Conservation (phyloP, 2,797 vertebrate genomes). For the Sebastolobus alascanus region DNA sequence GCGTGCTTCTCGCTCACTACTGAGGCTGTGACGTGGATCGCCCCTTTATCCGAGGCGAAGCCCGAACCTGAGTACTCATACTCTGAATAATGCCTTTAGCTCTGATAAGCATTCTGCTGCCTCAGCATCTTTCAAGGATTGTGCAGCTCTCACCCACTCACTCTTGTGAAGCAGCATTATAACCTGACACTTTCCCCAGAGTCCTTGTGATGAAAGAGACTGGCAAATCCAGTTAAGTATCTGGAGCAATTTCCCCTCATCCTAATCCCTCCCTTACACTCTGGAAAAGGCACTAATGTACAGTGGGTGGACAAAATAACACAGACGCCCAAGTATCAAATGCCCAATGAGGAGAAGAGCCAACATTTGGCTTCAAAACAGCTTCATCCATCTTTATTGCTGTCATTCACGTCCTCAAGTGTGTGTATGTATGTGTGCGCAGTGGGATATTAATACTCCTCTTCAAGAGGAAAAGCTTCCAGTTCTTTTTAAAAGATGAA, state of each 20-base stretch:
- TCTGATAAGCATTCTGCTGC: conserved; percentile 84
- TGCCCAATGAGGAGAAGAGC: conserved; percentile 28
- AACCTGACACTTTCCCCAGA: conserved; percentile 74
- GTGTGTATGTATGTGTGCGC: background rate
- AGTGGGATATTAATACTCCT: conserved; percentile 17
- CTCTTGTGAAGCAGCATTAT: conserved; percentile 75
- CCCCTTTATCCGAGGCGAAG: conserved; percentile 77
- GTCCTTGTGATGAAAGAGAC: conserved; percentile 79
- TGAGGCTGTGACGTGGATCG: conserved; percentile 52
- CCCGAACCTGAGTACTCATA: conserved; percentile 68
- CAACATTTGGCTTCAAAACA: conserved; percentile 25
- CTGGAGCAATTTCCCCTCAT: conserved; percentile 78
- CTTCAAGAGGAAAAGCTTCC: conserved; percentile 24
- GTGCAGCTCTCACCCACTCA: conserved; percentile 69
- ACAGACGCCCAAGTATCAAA: conserved; percentile 35
- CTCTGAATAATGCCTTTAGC: conserved; percentile 80
- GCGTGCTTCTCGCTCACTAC: conserved; percentile 49
- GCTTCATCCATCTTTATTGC: conserved; percentile 39
- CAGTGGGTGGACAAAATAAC: conserved; percentile 53
- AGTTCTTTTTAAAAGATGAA: conserved; percentile 46
- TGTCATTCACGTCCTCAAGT: conserved; percentile 8
- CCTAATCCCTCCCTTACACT: conserved; percentile 71
- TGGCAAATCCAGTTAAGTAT: conserved; percentile 81
- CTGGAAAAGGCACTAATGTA: conserved; percentile 46
- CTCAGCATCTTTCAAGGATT: conserved; percentile 83